Base-by-base conservation (phyloP, 2,113 vertebrate genomes). In the Pedetes capensis region DNA sequence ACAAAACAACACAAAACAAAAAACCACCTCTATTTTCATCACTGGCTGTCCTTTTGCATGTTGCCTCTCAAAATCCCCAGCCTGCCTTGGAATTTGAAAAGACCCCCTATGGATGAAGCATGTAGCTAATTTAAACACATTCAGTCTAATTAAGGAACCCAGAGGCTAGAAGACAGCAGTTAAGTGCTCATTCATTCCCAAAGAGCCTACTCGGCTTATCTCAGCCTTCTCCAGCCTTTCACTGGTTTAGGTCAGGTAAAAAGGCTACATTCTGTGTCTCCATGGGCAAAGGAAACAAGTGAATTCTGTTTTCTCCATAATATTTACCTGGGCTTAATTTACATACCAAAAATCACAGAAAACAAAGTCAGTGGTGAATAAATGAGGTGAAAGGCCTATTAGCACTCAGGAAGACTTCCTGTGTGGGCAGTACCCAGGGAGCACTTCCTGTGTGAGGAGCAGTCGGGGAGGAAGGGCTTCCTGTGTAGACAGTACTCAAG, bases 1-100 rank as follows among this genome's bases (percentile, higher is more conserved):
- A n/a, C n/a, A n/a, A 59, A 80, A 69, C 12, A 37, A 71, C 32
- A 3, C 51, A 17, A 51, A 44, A 8, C 9, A 22, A 22, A 57
- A 61, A 5, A n/a, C 13, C 75, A 83, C 61, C 29, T 79, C 6
- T 7, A 37, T 59, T 81, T 82, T 66, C 37, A 86, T 76, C 66
- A 63, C 32, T 69, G 55, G 4, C 10, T 63, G 37, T 18, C 42
- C 75, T 95, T 94, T 74, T 25, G 49, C 27, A 64, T 93, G 69
- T 78, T 89, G 63, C n/a, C 14, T 86, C 64, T 89, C 53, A 87
- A 93, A 92, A 74, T n/a, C 32, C 23, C n/a, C 47, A 80, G 92
- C 16, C 11, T 87, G 25, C 42, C 34, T 32, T 55, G 42, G 37
- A 92, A 53, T 89, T 32, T 93, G 63, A 66, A 87, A 95, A 94